These are phyloP conservation scores for Pomatostomus ruficeps DNA, from an alignment of 2,113 vertebrate genomes.

Conservation along the genomic window DNA sequence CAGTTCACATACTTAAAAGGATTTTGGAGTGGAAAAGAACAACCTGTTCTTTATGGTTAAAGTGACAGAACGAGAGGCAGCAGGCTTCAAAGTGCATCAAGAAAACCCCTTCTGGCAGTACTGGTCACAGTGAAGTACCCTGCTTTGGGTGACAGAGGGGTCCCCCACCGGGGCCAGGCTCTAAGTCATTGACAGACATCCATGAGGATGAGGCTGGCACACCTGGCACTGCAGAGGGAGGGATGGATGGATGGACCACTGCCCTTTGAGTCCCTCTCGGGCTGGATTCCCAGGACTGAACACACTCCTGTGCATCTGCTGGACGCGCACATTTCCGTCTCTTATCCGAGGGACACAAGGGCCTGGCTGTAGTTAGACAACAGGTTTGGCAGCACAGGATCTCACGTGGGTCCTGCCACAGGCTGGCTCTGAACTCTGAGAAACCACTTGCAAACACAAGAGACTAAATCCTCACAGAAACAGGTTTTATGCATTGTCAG, in stretches of 20 bases:
- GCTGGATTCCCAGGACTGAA: background rate
- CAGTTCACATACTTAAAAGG: background rate
- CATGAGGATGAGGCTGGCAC: background rate
- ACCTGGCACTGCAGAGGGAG: rapidly evolving
- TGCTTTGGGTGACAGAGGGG: background rate
- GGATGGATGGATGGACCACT: background rate
- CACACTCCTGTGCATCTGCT: background rate
- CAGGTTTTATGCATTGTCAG: background rate
- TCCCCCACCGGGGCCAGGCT: background rate
- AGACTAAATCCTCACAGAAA: background rate
- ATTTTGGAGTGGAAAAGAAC: background rate
- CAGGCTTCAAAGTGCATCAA: background rate
- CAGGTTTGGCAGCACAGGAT: background rate
- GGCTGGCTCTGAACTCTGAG: background rate
- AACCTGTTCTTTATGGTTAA: background rate
- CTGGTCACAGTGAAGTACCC: background rate
- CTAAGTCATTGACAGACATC: rapidly evolving
- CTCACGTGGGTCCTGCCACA: rapidly evolving
- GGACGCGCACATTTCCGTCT: rapidly evolving
- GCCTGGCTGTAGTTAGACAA: background rate
- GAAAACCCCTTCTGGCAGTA: background rate
- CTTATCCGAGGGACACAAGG: rapidly evolving
- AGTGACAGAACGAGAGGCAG: background rate
- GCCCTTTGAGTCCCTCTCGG: background rate
- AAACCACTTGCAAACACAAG: background rate